phyloP scores from a whole-genome alignment of 1,140 invertebrate genomes.

The Drosophila prosaltans region DNA sequence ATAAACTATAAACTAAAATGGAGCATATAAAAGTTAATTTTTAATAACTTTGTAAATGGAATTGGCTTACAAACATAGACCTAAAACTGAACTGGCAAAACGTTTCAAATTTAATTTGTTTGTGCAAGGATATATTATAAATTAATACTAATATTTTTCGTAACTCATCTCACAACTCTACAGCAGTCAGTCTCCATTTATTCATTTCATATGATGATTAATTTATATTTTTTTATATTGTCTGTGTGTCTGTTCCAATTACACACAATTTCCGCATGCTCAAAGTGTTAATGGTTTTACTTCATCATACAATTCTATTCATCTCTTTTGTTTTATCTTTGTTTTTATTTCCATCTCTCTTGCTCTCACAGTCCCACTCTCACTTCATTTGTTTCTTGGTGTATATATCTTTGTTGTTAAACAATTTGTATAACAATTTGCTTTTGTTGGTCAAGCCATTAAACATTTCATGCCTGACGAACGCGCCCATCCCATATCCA shows the following conservation, averaged over 20 bases:
- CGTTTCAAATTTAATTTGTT: too few species aligned
- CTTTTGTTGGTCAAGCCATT: conserved; percentile 20
- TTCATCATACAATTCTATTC: neutral
- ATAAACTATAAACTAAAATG: too few species aligned
- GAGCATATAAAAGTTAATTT: too few species aligned
- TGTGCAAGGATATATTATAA: too few species aligned
- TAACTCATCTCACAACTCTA: neutral
- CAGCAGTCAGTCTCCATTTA: neutral
- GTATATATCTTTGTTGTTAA: neutral
- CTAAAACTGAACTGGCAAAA: too few species aligned
- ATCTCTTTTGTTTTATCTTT: too few species aligned
- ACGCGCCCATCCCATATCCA: neutral
- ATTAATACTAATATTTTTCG: too few species aligned
- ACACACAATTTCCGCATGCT: conserved; percentile 5
- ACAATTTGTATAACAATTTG: conserved; percentile 43
- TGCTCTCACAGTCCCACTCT: conserved; percentile 1
- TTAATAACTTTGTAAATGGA: too few species aligned
- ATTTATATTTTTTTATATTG: neutral
- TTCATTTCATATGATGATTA: conserved; percentile 6
- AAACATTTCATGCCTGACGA: conserved; percentile 36
- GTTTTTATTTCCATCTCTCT: neutral
- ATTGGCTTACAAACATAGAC: too few species aligned
- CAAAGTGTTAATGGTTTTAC: conserved; percentile 12
- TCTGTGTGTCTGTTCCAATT: neutral
- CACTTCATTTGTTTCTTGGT: neutral